phyloP scores from a whole-genome alignment of 2,113 vertebrate species.

The Galemys pyrenaicus region DNA sequence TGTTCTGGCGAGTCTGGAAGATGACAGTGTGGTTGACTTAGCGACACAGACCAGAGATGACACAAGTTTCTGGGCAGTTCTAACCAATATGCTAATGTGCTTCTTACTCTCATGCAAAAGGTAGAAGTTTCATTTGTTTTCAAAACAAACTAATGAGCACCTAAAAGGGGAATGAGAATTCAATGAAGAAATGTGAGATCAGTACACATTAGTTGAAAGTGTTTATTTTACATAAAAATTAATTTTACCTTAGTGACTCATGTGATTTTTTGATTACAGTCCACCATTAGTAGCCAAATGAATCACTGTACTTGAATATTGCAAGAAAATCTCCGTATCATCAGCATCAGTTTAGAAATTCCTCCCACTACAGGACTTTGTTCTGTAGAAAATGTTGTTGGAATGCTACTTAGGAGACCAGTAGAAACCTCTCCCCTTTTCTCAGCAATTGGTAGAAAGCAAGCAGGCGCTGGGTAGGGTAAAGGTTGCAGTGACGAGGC shows the following conservation, averaged over 20 bases:
- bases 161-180: not conserved
- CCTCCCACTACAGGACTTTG: not conserved
- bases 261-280: not conserved
- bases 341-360: not conserved
- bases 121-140: not conserved
- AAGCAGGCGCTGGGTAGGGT: not conserved
- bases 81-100: not conserved
- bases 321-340: not conserved
- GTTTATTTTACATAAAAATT: not conserved
- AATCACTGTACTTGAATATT: not conserved
- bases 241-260: slow-evolving; percentile 1
- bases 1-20: not conserved
- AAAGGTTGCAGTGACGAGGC: not conserved
- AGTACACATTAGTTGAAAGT: not conserved
- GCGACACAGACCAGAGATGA: not conserved
- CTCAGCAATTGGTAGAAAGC: not conserved
- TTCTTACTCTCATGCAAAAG: not conserved
- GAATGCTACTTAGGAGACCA: not conserved
- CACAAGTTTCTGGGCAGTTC: not conserved
- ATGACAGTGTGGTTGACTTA: not conserved
- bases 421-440: not conserved
- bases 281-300: not conserved
- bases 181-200: not conserved
- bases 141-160: not conserved
- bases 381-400: not conserved